phyloP scores from a whole-genome alignment of 2,888 invertebrate genomes.

The Xanthia togata region DNA sequence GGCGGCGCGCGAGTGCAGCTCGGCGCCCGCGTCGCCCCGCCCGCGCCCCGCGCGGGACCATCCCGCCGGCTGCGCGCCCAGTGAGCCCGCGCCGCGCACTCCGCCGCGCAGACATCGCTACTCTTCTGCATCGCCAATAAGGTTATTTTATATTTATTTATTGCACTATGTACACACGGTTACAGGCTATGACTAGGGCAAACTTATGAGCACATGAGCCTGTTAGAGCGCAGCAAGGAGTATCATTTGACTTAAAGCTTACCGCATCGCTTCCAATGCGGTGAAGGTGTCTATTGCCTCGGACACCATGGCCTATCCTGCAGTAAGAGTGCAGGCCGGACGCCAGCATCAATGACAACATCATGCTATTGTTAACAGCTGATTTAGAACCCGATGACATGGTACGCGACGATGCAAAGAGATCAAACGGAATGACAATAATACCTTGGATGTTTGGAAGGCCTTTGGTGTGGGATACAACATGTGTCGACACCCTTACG shows the following conservation, averaged over 20 bases:
- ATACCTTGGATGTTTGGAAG: too few relatives aligned
- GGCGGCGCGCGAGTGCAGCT: conserved; percentile 79
- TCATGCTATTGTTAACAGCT: neutral
- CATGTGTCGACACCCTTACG: neutral
- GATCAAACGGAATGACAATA: too few relatives aligned
- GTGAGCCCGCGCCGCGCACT: conserved; percentile 82
- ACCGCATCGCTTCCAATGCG: too few relatives aligned
- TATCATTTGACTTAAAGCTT: too few relatives aligned
- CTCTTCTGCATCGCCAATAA: conserved; percentile 94
- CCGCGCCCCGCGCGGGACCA: conserved; percentile 86
- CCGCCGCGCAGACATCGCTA: conserved; percentile 89
- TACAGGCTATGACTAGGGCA: too few relatives aligned
- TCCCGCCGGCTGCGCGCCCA: conserved; percentile 88
- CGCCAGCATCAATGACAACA: neutral
- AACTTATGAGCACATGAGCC: too few relatives aligned
- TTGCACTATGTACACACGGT: too few relatives aligned
- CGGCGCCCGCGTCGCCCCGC: conserved; percentile 89
- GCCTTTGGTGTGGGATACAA: neutral
- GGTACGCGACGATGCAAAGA: too few relatives aligned
- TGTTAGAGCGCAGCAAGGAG: too few relatives aligned
- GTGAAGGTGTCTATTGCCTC: too few relatives aligned
- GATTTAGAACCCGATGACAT: neutral
- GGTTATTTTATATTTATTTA: neutral
- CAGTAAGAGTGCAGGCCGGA: neutral
- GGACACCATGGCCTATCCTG: neutral